A percentile compares a stretch with the other conserved stretches of the same genome.
phyloP scores from a whole-genome alignment of 2,888 invertebrate genomes.

The Ectemnius lituratus region DNA sequence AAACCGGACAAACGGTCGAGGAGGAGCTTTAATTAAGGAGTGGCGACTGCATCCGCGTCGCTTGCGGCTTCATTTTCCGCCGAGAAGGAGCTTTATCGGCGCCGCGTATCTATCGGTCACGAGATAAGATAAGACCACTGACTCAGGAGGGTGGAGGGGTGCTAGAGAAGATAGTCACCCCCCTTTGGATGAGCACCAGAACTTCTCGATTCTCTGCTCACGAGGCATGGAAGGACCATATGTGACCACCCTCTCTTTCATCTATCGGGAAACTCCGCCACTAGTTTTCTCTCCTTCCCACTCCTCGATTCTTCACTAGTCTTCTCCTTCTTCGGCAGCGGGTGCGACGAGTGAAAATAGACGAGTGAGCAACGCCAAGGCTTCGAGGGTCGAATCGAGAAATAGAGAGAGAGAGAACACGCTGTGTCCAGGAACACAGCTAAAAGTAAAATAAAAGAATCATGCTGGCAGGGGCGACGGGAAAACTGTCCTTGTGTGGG shows the following conservation, averaged over 20 bases:
- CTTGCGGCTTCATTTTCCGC: conserved; percentile 56
- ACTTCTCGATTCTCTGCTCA: conserved; percentile 46
- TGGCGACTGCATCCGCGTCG: conserved; percentile 66
- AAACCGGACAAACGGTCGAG: conserved; percentile 60
- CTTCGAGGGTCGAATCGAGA: conserved; percentile 57
- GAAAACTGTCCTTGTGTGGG: conserved; percentile 54
- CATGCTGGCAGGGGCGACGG: conserved; percentile 73
- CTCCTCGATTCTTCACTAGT: conserved; percentile 18
- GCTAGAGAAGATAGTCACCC: conserved; percentile 65
- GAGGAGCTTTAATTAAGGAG: conserved; percentile 73
- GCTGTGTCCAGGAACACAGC: conserved; percentile 61
- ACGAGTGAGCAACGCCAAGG: conserved; percentile 30
- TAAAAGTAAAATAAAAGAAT: conserved; percentile 76
- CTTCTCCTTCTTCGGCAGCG: conserved; percentile 24
- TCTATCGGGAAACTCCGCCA: conserved; percentile 4
- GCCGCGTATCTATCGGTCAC: conserved; percentile 68
- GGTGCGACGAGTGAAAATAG: conserved; percentile 48
- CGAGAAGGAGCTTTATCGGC: conserved; percentile 56
- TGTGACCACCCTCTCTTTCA: conserved; percentile 61
- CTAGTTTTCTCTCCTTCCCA: conserved; percentile 43
- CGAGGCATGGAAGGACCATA: conserved; percentile 65
- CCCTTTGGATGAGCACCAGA: conserved; percentile 61
- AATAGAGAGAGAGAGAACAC: conserved; percentile 23
- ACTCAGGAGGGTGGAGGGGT: conserved; percentile 24
- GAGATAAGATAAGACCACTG: conserved; percentile 68